phyloP scores from a whole-genome alignment of 2,113 vertebrate genomes.

The Oncorhynchus kisutch region DNA sequence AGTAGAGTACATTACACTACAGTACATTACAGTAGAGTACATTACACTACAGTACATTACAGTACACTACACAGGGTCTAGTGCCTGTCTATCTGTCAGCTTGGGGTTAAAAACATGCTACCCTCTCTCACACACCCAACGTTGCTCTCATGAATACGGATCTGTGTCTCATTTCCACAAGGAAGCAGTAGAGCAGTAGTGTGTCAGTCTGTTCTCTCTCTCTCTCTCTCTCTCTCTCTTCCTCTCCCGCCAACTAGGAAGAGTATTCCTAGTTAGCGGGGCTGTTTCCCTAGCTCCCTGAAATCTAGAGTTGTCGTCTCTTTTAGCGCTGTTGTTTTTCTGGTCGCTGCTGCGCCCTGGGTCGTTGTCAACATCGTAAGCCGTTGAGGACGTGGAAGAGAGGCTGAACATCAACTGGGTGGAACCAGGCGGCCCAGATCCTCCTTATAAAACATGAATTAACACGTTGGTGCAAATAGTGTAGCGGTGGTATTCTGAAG shows the following conservation, averaged over 20 bases:
- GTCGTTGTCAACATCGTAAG: conserved; percentile 27
- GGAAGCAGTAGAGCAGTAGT: neutral
- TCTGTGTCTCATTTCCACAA: neutral
- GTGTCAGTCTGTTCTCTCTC: neutral
- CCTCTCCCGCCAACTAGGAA: too few relatives aligned
- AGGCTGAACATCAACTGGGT: neutral
- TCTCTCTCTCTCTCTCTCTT: neutral
- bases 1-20: too few relatives aligned
- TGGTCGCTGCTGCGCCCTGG: neutral
- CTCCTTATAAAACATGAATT: conserved; percentile 6
- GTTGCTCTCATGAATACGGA: too few relatives aligned
- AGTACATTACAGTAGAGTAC: too few relatives aligned
- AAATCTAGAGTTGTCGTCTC: neutral
- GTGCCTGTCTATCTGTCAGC: too few relatives aligned
- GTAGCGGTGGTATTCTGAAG: neutral
- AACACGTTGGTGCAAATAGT: conserved; percentile 1
- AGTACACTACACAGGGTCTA: too few relatives aligned
- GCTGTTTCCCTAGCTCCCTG: neutral
- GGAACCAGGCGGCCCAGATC: neutral
- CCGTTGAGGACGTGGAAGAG: neutral
- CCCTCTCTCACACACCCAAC: too few relatives aligned
- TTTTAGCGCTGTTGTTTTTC: neutral
- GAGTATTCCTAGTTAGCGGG: neutral
- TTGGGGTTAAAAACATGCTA: too few relatives aligned
- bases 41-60: too few relatives aligned